These are phyloP conservation scores for Tragulus kanchil DNA, from an alignment of 2,113 vertebrate species.

Conservation along the genomic window DNA sequence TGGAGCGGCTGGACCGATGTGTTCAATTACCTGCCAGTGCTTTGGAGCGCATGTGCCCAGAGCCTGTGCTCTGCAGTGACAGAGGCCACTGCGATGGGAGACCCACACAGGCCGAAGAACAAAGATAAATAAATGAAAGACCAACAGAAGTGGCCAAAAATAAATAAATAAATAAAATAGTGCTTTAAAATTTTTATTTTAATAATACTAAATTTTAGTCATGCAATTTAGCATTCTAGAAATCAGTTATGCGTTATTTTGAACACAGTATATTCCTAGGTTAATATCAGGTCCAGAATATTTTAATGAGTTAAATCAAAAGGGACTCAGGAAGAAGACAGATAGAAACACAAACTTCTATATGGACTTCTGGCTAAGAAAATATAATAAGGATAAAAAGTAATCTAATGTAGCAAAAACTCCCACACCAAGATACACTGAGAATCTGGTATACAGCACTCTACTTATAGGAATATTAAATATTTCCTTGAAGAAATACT, in stretches of 20 bases:
- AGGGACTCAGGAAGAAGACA: neutral
- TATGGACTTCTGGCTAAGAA: neutral
- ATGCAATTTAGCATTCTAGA: neutral
- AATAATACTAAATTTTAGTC: neutral
- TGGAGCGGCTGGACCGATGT: too few relatives aligned
- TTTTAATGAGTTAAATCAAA: slow-evolving; percentile 10
- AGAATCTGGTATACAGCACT: neutral
- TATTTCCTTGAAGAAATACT: neutral
- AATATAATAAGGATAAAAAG: neutral
- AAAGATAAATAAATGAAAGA: too few relatives aligned
- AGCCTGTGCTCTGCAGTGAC: too few relatives aligned
- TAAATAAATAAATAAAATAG: too few relatives aligned
- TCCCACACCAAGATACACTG: neutral
- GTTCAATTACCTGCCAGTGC: too few relatives aligned
- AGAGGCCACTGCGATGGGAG: too few relatives aligned
- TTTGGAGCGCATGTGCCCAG: too few relatives aligned
- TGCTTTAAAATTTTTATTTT: neutral
- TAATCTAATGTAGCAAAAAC: neutral
- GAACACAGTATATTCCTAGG: neutral
- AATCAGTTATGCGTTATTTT: neutral
- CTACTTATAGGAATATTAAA: neutral
- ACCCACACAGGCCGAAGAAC: too few relatives aligned
- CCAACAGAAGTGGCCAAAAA: too few relatives aligned
- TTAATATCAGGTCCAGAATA: neutral
- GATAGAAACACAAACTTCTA: neutral